A percentile compares a stretch with the other conserved stretches of the same genome.
phyloP scores from a whole-genome alignment of 2,797 vertebrate genomes.

The Chrysocyon brachyurus region DNA sequence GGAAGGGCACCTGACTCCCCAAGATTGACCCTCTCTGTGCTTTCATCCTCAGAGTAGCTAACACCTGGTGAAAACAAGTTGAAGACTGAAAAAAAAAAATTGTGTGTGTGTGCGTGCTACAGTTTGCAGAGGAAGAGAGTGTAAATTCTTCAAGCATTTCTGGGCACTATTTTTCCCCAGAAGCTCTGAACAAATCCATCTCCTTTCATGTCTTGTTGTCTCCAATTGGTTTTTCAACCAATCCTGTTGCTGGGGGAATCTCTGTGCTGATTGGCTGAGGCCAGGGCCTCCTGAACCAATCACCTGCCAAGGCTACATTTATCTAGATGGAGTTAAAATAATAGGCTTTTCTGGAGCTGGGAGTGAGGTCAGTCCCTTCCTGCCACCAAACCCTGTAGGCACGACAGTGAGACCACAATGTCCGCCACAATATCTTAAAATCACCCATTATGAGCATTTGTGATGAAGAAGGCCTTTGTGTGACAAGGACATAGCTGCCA shows the following conservation, averaged over 20 bases:
- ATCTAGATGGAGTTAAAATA: neutral
- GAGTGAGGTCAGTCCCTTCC: neutral
- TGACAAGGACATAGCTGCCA: neutral
- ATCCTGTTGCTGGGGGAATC: neutral
- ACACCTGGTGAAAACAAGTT: neutral
- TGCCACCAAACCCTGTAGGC: neutral
- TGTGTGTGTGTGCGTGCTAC: neutral
- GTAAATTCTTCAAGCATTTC: neutral
- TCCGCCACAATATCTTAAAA: neutral
- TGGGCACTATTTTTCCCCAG: neutral
- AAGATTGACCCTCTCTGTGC: neutral
- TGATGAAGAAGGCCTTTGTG: slow-evolving; percentile 12
- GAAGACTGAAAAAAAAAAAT: neutral
- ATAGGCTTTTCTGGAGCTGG: neutral
- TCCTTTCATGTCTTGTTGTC: neutral
- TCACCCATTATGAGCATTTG: neutral
- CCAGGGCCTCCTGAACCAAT: neutral
- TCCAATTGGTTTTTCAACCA: neutral
- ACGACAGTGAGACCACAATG: neutral
- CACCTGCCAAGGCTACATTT: neutral
- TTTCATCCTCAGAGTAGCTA: neutral
- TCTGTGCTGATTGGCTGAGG: neutral
- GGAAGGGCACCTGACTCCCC: neutral
- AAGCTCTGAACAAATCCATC: neutral
- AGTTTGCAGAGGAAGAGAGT: neutral